phyloP scores from a whole-genome alignment of 2,888 invertebrate genomes.

The Drosophila helvetica region DNA sequence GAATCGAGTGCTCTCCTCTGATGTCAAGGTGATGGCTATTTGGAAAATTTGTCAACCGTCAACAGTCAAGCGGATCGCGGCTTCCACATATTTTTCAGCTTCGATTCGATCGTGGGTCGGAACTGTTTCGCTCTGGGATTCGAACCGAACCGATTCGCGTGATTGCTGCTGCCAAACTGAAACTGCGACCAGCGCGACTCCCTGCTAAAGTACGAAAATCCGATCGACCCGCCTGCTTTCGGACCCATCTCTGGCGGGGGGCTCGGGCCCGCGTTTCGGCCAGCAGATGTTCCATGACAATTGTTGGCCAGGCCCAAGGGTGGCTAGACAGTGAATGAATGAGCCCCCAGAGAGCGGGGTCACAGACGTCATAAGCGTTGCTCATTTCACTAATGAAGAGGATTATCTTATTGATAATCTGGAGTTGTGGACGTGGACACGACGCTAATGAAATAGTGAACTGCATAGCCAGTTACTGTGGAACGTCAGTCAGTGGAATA shows the following conservation, averaged over 20 bases:
- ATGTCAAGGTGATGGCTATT: slow-evolving; percentile 64
- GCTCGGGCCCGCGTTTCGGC: slow-evolving; percentile 17
- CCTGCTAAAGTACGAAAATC: slow-evolving; percentile 47
- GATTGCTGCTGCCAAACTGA: slow-evolving; percentile 67
- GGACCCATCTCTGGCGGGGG: slow-evolving; percentile 4
- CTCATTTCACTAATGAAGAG: not conserved
- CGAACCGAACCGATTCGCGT: slow-evolving; percentile 62
- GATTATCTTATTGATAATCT: not conserved
- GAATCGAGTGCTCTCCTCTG: slow-evolving; percentile 16
- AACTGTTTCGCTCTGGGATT: slow-evolving; percentile 10
- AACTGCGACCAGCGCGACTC: slow-evolving; percentile 18
- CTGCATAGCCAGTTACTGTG: not conserved
- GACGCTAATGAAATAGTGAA: not conserved
- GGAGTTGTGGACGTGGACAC: not conserved
- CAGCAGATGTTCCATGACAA: slow-evolving; percentile 1
- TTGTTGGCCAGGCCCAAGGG: not conserved
- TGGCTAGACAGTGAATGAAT: slow-evolving; percentile 6
- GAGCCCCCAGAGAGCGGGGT: not conserved
- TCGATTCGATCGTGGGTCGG: slow-evolving; percentile 5
- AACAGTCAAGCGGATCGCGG: slow-evolving; percentile 49
- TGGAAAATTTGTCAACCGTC: slow-evolving; percentile 54
- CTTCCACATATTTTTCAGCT: slow-evolving; percentile 45
- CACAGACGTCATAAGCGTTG: not conserved
- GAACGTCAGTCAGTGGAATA: not conserved
- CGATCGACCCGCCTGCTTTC: slow-evolving; percentile 55